Base-by-base conservation (phyloP, 1,140 invertebrate species). In the Hyposmocoma kahamanoa region DNA sequence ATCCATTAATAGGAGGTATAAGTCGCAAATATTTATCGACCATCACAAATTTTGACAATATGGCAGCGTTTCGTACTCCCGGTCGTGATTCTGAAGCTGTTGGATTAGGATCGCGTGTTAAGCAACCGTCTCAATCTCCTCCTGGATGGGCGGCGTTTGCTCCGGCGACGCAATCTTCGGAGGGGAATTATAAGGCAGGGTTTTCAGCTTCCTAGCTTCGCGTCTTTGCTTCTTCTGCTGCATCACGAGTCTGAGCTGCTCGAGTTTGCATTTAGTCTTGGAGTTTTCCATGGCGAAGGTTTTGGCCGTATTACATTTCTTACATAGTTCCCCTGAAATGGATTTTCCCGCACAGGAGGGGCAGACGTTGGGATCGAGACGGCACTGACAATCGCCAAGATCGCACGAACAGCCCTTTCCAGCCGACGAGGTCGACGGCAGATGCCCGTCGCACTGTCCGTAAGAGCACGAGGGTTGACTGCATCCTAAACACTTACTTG, bases 181-280 rank as follows among this genome's bases (percentile, higher is more conserved):
- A 1, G 77, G 70, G n/a, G 71, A 21, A 2, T 90, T 88, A 66
- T 95, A 95, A 1, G 94, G 94, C 8, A 91, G 84, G 1, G 89
- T 88, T 56, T 93, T 91, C 4, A 94, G 88, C 60, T 95, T 92
- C 48, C 95, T 89, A 3, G 93, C 94, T 72, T 92, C 91, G 22
- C 95, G 90, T 46, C 93, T 89, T 50, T 94, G 93, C 44, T 95
- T 91, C 59, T 93, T 90, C 72, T 97, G 94, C 59, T 95, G 94
- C 94, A 97, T 94, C 22, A 97, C 94, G 18, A 95, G 87, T 50
- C 94, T 91, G 11, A 97, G 85, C 45, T 94, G 93, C 67, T 95
- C 92, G 81, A 97, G 89, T 78, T 97, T 97, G 32, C 92, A 92
- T 58, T 94, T 92, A 3, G 93, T 94, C 53, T 93, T 93, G 51